A percentile compares a stretch with the other conserved stretches of the same genome.
Conservation (phyloP, 2,888 invertebrate genomes). For the Ophioninae sp. region DNA sequence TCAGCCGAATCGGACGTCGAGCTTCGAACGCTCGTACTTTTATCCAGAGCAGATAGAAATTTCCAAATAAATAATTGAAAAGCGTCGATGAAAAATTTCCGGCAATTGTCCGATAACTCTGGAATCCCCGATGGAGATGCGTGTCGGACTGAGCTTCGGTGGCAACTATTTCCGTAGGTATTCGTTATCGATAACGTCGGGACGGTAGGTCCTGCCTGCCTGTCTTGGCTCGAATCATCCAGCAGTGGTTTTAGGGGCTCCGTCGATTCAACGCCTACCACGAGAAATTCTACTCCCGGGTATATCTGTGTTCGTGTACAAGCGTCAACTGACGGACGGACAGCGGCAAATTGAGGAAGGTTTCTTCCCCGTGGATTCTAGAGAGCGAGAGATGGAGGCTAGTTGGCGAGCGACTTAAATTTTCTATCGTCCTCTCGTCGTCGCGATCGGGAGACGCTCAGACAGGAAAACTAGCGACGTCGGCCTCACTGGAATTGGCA, state of each 20-base stretch:
- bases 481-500: conserved; percentile 61
- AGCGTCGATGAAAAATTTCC: conserved; percentile 21
- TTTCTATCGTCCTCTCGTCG: conserved; percentile 71
- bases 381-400: conserved; percentile 9
- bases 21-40: not conserved
- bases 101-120: conserved; percentile 43
- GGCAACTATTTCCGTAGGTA: conserved; percentile 48
- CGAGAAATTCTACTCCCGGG: conserved; percentile 13
- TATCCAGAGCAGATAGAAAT: not conserved
- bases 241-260: conserved; percentile 37
- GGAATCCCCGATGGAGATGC: conserved; percentile 3
- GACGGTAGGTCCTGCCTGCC: too few species aligned
- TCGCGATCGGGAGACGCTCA: conserved; percentile 66
- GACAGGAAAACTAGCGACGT: conserved; percentile 65
- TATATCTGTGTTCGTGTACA: conserved; percentile 24
- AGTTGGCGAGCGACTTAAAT: conserved; percentile 69
- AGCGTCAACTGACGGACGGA: conserved; percentile 56
- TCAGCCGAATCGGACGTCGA: conserved; percentile 1
- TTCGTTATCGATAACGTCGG: conserved; percentile 52
- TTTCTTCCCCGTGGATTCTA: conserved; percentile 52
- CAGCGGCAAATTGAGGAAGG: conserved; percentile 71
- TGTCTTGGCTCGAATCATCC: conserved; percentile 20
- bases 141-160: conserved; percentile 14
- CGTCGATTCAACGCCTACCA: conserved; percentile 14
- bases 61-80: conserved; percentile 40